These are phyloP conservation scores for Argya squamiceps DNA, from an alignment of 2,797 vertebrate species.

Conservation along the genomic window DNA sequence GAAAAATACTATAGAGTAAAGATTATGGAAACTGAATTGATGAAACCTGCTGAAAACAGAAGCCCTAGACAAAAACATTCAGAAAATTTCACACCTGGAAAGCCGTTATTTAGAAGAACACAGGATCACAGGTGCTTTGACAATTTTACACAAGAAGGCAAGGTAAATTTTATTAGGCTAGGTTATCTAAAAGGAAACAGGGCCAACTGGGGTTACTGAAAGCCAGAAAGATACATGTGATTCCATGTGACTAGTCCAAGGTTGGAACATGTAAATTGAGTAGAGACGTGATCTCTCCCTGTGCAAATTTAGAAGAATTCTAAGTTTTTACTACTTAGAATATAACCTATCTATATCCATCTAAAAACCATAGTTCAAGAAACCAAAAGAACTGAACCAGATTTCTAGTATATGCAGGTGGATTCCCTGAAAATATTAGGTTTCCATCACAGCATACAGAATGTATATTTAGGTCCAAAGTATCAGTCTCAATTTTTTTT, in stretches of 20 bases:
- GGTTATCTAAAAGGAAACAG: not conserved
- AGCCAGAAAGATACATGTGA: not conserved
- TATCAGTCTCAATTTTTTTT: not conserved
- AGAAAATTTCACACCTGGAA: not conserved
- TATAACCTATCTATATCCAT: not conserved
- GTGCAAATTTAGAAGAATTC: not conserved
- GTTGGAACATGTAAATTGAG: not conserved
- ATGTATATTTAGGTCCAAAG: not conserved
- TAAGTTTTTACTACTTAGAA: not conserved
- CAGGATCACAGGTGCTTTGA: not conserved
- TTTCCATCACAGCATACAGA: not conserved
- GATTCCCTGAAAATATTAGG: not conserved
- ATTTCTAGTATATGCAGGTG: not conserved
- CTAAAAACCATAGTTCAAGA: not conserved
- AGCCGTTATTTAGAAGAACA: not conserved
- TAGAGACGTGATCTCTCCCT: not conserved
- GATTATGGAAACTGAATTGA: not conserved
- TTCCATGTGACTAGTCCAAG: not conserved
- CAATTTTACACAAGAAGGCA: not conserved
- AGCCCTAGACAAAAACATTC: not conserved
- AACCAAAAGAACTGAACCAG: not conserved
- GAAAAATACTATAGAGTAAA: not conserved
- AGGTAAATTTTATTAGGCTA: not conserved
- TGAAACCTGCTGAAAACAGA: not conserved
- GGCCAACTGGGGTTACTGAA: not conserved